phyloP scores from a whole-genome alignment of 2,113 vertebrate genomes.

The Gracilinanus agilis region DNA sequence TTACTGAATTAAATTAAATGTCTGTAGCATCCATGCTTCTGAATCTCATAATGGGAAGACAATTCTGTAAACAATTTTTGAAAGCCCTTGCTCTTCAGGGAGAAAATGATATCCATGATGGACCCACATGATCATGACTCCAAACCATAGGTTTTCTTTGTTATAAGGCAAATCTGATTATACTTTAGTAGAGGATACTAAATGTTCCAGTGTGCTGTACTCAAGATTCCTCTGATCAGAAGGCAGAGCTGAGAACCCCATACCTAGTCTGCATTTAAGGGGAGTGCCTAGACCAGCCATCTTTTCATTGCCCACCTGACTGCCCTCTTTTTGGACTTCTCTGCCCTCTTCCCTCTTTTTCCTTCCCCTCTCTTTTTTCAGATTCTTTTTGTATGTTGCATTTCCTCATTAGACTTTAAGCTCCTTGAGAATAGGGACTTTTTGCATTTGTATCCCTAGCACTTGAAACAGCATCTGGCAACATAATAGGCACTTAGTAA shows the following conservation, averaged over 20 bases:
- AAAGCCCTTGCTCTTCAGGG: not conserved
- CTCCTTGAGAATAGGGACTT: not conserved
- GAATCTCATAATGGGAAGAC: not conserved
- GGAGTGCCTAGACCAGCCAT: not conserved
- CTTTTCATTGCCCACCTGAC: not conserved
- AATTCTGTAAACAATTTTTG: not conserved
- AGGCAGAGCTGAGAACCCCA: not conserved
- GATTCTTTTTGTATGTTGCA: not conserved
- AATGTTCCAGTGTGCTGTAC: not conserved
- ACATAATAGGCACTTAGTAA: not conserved
- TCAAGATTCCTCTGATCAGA: not conserved
- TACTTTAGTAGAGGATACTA: not conserved
- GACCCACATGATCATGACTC: not conserved
- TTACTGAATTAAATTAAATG: constrained; percentile 27
- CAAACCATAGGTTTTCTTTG: not conserved
- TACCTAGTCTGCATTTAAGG: no score
- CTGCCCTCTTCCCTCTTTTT: not conserved
- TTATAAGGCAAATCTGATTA: no score
- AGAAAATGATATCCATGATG: not conserved
- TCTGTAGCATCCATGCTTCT: not conserved
- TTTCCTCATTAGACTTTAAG: no score
- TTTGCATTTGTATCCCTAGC: not conserved
- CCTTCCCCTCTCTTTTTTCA: not conserved
- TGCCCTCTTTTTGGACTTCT: not conserved
- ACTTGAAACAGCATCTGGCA: not conserved